Evolutionary conservation across 35 echinoderm and acorn worm genomes (phyloP), one percentile per base, ranked within the genome.

Genomic region (Apostichopus japonicus): DNA sequence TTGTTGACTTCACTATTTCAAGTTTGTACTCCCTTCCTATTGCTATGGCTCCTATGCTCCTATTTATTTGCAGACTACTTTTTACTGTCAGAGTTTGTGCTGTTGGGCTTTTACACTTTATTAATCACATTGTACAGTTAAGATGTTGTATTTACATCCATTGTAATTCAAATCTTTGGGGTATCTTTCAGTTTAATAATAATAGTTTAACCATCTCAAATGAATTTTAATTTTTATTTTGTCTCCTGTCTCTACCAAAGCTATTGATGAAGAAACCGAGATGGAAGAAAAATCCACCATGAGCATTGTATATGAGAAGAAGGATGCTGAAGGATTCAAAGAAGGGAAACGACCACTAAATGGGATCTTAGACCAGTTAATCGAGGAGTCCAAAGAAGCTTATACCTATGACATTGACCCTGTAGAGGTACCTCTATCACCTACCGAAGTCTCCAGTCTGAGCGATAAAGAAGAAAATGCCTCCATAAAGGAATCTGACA

Each of bases 351-450:
- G 77, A 79, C 77, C 77, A 0, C 77, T 79, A 23, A 79, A 79
- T 23, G 77, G 77, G 22, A 79, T 79, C 77, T 79, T 79, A 23
- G 77, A 79, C 77, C 78, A 80, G 78, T 44, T 80, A 17, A 80
- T 80, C 19, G 78, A 80, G 78, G 78, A 80, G 78, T 80, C 78
- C 78, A 80, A 80, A 51, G 78, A 80, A 52, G 78, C 78, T 80
- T 80, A 44, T 51, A 80, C 78, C 23, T 80, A 80, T n/a, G 71
- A 75, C 71, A 75, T 75, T 75, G 17, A 15, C 22, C 71, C 71
- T n/a, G 71, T 75, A 7, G 71, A 75, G 71, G 71, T 75, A 23
- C 71, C 15, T 19, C n/a, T 19, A 7, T 75, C 71, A 21, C 15
- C 16, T 75, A 23, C 15, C 21, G 2, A 24, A 15, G 22, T 6